Conservation (phyloP, 2,888 invertebrate genomes). For the Cancer borealis region DNA sequence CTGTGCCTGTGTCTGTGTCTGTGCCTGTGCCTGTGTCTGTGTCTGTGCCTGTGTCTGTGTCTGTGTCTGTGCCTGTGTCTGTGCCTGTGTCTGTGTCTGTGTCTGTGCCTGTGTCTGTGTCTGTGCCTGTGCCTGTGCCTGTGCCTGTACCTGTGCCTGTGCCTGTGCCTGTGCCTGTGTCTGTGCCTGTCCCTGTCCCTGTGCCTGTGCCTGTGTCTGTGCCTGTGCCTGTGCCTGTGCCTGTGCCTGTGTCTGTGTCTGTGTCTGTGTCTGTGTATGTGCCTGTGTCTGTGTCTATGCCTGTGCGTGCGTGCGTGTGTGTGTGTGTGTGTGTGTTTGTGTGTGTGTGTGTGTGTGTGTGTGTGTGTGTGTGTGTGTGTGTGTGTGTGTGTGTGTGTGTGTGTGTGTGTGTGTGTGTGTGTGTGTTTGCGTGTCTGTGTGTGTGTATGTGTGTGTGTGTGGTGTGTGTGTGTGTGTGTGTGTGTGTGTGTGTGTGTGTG, state of each 20-base stretch:
- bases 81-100: conserved; percentile 32
- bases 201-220: background rate
- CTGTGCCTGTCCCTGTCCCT: too few species aligned
- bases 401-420: conserved; percentile 39
- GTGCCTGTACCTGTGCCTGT: conserved; percentile 5
- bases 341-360: conserved; percentile 47
- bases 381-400: conserved; percentile 45
- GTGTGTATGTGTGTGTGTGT: background rate
- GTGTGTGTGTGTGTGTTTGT: background rate
- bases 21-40: too few species aligned
- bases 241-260: conserved; percentile 31
- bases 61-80: background rate
- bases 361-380: conserved; percentile 49
- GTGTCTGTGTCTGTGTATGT: conserved; percentile 41
- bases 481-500: background rate
- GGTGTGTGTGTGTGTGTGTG: conserved; percentile 1
- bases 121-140: conserved; percentile 10
- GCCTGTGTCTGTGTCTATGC: too few species aligned
- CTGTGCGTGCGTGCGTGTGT: background rate
- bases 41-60: background rate
- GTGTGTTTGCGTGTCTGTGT: background rate
- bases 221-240: background rate
- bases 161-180: background rate
- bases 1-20: background rate
- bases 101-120: conserved; percentile 39